Conservation (phyloP, 1,140 invertebrate genomes). For the Eriocheir sinensis region DNA sequence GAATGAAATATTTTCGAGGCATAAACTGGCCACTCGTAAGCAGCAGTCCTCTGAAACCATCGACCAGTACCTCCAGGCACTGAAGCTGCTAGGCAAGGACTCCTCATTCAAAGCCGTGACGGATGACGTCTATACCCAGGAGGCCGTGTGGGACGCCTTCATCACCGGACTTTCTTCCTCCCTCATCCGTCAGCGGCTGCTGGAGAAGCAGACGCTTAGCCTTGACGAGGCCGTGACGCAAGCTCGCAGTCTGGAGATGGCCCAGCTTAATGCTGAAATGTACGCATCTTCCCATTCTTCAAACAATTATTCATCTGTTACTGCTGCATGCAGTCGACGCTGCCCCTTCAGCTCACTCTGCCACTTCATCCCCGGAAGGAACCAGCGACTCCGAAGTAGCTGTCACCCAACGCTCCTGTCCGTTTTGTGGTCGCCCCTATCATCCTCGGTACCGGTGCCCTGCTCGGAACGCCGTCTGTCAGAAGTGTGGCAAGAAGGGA, state of each 20-base stretch:
- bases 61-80: not conserved
- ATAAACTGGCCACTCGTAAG: not conserved
- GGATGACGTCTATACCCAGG: not conserved
- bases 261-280: not conserved
- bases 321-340: not conserved
- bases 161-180: not conserved
- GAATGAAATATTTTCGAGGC: too few relatives aligned
- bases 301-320: not conserved
- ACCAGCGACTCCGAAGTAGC: too few relatives aligned
- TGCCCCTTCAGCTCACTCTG: too few relatives aligned
- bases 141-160: not conserved
- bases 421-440: not conserved
- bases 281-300: not conserved
- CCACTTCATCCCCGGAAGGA: too few relatives aligned
- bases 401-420: not conserved
- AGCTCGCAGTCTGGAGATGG: not conserved
- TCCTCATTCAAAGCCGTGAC: not conserved
- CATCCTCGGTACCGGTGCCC: slow-evolving; percentile 2
- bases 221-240: not conserved
- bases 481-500: not conserved
- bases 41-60: not conserved
- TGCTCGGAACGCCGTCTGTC: not conserved
- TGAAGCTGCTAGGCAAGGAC: not conserved
- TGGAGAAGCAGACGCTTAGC: not conserved
- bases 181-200: not conserved